These are phyloP conservation scores for Halcyon badia DNA, from an alignment of 2,797 vertebrate genomes.

Conservation along the genomic window DNA sequence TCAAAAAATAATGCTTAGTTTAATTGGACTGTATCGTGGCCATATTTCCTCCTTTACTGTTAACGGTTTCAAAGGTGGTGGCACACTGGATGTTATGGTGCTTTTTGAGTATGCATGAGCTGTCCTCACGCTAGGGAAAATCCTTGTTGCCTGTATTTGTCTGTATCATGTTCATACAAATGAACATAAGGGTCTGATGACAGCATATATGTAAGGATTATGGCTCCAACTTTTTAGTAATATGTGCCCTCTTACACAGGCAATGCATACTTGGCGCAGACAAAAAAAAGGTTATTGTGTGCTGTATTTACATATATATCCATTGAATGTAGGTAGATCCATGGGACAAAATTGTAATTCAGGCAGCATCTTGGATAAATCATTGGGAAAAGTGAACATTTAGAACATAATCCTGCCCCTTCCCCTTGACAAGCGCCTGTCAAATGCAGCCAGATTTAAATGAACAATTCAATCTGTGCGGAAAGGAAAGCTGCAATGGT, in stretches of 20 bases:
- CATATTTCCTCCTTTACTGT: neutral
- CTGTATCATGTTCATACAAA: neutral
- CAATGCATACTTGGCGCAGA: neutral
- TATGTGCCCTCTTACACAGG: accelerated
- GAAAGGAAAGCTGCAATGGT: neutral
- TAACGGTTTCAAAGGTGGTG: neutral
- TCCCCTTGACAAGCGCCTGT: neutral
- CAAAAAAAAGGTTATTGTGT: accelerated
- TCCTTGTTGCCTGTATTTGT: neutral
- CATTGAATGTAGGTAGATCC: neutral
- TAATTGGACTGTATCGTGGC: neutral
- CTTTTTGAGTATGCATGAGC: neutral
- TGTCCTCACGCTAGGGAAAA: neutral
- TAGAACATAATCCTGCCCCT: neutral
- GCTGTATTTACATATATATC: too few species aligned
- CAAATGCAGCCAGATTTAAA: neutral
- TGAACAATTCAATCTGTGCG: neutral
- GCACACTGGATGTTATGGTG: neutral
- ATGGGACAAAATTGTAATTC: neutral
- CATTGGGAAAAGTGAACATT: neutral
- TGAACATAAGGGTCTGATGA: neutral
- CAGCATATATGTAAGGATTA: neutral
- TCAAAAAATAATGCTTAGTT: neutral
- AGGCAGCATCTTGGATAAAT: neutral
- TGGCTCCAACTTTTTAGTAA: neutral